Base-by-base conservation (phyloP, 2,888 invertebrate genomes). In the Anorthoa munda region DNA sequence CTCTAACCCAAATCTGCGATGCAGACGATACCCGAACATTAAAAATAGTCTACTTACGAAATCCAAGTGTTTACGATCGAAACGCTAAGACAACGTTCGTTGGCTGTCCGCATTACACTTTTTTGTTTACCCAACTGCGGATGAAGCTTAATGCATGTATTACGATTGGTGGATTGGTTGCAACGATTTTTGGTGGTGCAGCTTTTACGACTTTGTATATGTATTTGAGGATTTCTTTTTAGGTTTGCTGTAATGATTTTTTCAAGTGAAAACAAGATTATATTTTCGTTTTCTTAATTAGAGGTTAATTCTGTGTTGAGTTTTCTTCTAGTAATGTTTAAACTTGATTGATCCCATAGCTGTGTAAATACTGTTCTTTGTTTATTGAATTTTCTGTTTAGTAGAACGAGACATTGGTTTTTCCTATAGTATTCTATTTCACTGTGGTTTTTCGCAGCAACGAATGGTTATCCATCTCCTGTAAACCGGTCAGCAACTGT, bases 11-110 rank as follows among this genome's bases (percentile, higher is more conserved):
- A 79, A 81, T 64, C 64, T 79, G 63, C 11, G 48, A 31, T 48
- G 60, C 72, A 75, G 77, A 80, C 66, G 77, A 72, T 77, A 66
- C 76, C 72, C 74, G 79, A 81, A 80, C 80, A 81, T 79, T 82
- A 81, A 86, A 91, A 90, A 88, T 89, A 90, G 88, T 85, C 79
- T 83, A 81, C 75, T 89, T 89, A 88, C 86, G 85, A 88, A 89
- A 90, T 80, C 66, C 71, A 74, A 85, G 84, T 87, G 89, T 90
- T 90, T 90, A 90, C 86, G 82, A 87, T 86, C 68, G 70, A 74
- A 77, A 70, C 55, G 69, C 15, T 61, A 76, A 86, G 86, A 86
- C 84, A 86, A 84, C 85, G 78, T 81, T 83, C 72, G 59, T 73
- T 63, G 63, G 64, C 61, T 88, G 89, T 91, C 90, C 86, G 87